Evolutionary conservation across 2,888 invertebrate genomes (phyloP).

Genomic region (Diaphora mendica): DNA sequence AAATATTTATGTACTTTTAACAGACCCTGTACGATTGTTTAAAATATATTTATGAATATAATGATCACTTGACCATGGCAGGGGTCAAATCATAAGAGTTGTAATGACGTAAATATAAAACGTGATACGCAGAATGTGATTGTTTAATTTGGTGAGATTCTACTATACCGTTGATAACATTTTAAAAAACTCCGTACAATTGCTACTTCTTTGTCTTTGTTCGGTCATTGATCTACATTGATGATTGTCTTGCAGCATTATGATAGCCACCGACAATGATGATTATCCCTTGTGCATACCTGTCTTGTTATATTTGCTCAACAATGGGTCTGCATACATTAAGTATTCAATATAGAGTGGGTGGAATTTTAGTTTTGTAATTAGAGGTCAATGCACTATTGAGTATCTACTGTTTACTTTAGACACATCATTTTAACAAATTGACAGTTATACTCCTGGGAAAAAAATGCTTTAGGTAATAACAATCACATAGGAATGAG

Average conservation of each 20-base stretch:
- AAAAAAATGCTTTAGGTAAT: too few relatives aligned
- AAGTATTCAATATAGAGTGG: conserved; percentile 4
- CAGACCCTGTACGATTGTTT: too few relatives aligned
- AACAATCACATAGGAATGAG: too few relatives aligned
- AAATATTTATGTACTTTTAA: too few relatives aligned
- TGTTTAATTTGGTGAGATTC: not conserved
- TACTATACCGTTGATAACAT: not conserved
- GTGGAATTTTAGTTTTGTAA: not conserved
- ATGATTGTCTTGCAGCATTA: not conserved
- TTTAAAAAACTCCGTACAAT: not conserved
- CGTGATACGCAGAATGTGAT: not conserved
- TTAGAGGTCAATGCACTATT: conserved; percentile 1
- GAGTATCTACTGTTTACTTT: not conserved
- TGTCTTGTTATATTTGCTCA: not conserved
- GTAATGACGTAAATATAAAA: not conserved
- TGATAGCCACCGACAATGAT: not conserved
- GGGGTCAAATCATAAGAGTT: not conserved
- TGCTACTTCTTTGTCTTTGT: not conserved
- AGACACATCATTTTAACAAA: not conserved
- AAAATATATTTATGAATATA: too few relatives aligned
- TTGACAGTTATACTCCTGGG: not conserved
- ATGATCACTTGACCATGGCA: not conserved
- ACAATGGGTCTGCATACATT: conserved; percentile 10
- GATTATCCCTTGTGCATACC: not conserved
- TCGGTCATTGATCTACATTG: not conserved